These are phyloP conservation scores for Cheilosia soror DNA, from an alignment of 2,888 invertebrate genomes.

Conservation along the genomic window DNA sequence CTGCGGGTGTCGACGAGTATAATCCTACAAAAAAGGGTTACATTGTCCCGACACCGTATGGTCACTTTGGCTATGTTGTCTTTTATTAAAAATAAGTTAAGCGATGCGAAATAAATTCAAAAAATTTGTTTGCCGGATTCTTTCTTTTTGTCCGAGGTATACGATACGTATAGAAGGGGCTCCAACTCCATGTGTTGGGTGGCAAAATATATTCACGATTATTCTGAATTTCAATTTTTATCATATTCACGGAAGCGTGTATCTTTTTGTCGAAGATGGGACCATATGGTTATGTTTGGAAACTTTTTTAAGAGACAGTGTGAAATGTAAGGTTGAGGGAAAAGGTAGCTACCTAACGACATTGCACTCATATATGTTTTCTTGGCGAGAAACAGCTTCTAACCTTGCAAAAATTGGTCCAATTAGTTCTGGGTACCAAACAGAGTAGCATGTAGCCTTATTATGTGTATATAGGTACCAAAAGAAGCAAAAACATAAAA, in stretches of 20 bases:
- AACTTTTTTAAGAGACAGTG: neutral
- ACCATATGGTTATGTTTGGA: constrained; percentile 1
- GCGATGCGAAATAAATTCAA: constrained; percentile 60
- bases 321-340: neutral
- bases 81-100: constrained; percentile 72
- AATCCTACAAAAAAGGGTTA: constrained; percentile 47
- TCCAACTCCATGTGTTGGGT: constrained; percentile 16
- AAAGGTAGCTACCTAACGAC: too few relatives aligned
- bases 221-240: constrained; percentile 3
- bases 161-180: neutral
- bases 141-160: neutral
- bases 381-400: too few relatives aligned
- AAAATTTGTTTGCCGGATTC: constrained; percentile 14
- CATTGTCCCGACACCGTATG: constrained; percentile 67
- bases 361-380: too few relatives aligned
- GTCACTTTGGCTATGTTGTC: constrained; percentile 56
- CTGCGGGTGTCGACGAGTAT: constrained; percentile 9
- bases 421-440: too few relatives aligned
- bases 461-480: too few relatives aligned
- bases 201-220: constrained; percentile 5
- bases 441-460: too few relatives aligned
- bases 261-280: neutral
- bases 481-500: neutral
- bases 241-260: neutral
- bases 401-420: too few relatives aligned